These are phyloP conservation scores for Mystacornis crossleyi DNA, from an alignment of 2,113 vertebrate species.

Conservation along the genomic window DNA sequence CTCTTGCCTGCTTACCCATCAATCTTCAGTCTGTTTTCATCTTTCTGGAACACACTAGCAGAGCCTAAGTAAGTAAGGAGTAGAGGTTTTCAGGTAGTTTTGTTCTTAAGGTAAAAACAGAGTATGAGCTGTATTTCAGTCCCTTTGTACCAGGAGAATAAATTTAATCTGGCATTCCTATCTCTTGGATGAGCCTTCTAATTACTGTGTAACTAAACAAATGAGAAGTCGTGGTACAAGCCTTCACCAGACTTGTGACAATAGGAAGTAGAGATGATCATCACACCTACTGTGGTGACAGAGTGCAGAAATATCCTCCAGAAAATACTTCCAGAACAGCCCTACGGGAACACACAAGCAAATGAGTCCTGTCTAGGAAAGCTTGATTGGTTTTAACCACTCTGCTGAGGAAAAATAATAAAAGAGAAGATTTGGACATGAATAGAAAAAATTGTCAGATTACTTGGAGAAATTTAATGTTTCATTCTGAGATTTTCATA, in stretches of 20 bases:
- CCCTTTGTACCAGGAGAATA: background rate
- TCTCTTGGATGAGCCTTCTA: background rate
- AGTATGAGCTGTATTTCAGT: background rate
- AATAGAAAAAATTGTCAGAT: background rate
- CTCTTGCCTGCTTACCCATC: background rate
- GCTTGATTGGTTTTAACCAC: background rate
- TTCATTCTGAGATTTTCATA: background rate
- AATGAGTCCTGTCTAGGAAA: background rate
- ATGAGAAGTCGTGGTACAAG: background rate
- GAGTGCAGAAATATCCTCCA: background rate
- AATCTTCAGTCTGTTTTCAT: background rate
- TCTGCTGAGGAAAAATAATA: background rate
- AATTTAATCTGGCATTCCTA: background rate
- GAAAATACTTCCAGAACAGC: background rate
- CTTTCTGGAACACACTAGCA: background rate
- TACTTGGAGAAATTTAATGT: background rate
- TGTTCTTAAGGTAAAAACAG: background rate
- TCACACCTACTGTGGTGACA: background rate
- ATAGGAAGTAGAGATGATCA: background rate
- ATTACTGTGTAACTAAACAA: background rate
- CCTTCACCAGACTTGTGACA: background rate
- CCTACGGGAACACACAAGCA: background rate
- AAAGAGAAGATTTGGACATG: background rate
- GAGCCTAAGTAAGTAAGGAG: background rate
- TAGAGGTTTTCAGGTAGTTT: background rate